Evolutionary conservation across 2,888 invertebrate genomes (phyloP).

Genomic region (Aphodius sticticus): DNA sequence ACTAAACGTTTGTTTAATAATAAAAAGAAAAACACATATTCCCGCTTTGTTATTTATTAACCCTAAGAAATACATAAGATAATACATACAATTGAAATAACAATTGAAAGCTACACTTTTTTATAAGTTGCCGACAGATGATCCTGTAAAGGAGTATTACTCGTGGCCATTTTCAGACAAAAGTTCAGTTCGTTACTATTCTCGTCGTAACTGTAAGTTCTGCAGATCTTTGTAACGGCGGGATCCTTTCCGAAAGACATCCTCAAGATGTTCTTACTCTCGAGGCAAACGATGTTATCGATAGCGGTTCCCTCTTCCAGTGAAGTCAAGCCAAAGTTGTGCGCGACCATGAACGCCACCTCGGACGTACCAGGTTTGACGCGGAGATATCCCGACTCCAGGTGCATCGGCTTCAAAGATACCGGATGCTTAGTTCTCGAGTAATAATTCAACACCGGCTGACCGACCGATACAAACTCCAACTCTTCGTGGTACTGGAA

Average conservation of each 20-base stretch:
- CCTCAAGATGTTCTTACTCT: slow-evolving; percentile 61
- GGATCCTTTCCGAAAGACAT: slow-evolving; percentile 66
- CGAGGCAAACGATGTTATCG: slow-evolving; percentile 54
- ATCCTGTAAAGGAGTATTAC: slow-evolving; percentile 63
- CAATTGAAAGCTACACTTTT: slow-evolving; percentile 45
- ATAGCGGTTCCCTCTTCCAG: slow-evolving; percentile 61
- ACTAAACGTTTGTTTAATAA: no score
- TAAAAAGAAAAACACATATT: no score
- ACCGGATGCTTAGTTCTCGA: slow-evolving; percentile 65
- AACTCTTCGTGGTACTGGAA: slow-evolving; percentile 67
- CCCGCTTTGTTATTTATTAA: background rate
- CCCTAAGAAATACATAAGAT: background rate
- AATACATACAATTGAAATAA: background rate
- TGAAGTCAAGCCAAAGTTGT: slow-evolving; percentile 69
- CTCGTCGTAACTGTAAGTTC: slow-evolving; percentile 45
- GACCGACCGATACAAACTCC: slow-evolving; percentile 66
- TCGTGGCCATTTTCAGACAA: slow-evolving; percentile 65
- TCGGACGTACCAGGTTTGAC: slow-evolving; percentile 65
- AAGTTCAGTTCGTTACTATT: slow-evolving; percentile 55
- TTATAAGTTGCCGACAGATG: slow-evolving; percentile 65
- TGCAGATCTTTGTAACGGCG: slow-evolving; percentile 46
- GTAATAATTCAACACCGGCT: slow-evolving; percentile 68
- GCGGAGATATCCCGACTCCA: slow-evolving; percentile 69
- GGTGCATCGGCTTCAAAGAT: slow-evolving; percentile 67
- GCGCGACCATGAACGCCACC: slow-evolving; percentile 66